Evolutionary conservation across 2,888 invertebrate genomes (phyloP).

Genomic region (Mythimna lalbum): DNA sequence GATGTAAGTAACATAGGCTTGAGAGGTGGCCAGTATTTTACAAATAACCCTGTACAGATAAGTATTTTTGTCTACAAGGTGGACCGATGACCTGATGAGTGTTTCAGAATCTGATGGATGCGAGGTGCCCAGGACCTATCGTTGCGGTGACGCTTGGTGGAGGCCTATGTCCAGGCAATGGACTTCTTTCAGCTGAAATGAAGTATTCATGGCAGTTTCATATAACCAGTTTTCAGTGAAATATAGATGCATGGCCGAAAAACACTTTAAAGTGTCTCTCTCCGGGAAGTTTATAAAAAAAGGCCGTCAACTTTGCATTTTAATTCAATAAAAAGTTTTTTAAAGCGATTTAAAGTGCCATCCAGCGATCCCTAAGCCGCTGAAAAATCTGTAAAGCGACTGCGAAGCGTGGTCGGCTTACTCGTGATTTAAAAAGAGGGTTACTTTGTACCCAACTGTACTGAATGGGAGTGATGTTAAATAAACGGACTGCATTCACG

Average conservation of each 20-base stretch:
- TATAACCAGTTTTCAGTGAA: not conserved
- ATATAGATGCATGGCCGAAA: not conserved
- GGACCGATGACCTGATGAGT: too few relatives aligned
- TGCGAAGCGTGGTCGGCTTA: slow-evolving; percentile 63
- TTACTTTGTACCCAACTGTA: slow-evolving; percentile 55
- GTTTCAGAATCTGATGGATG: too few relatives aligned
- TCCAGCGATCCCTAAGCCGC: slow-evolving; percentile 56
- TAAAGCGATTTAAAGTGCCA: slow-evolving; percentile 49
- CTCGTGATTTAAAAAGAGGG: slow-evolving; percentile 66
- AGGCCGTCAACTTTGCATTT: slow-evolving; percentile 35
- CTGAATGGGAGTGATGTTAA: slow-evolving; percentile 37
- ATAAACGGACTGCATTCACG: slow-evolving; percentile 28
- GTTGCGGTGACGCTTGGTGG: too few relatives aligned
- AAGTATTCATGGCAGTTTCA: too few relatives aligned
- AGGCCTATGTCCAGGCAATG: too few relatives aligned
- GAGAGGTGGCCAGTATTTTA: too few relatives aligned
- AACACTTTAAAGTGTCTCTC: not conserved
- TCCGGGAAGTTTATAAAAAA: not conserved
- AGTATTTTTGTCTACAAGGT: too few relatives aligned
- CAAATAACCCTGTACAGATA: too few relatives aligned
- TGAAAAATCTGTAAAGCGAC: slow-evolving; percentile 66
- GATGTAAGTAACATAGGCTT: too few relatives aligned
- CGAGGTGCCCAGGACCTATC: too few relatives aligned
- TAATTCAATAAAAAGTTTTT: slow-evolving; percentile 54
- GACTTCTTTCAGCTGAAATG: too few relatives aligned